Base-by-base conservation (phyloP, 2,888 invertebrate species). In the Aquatica leii region DNA sequence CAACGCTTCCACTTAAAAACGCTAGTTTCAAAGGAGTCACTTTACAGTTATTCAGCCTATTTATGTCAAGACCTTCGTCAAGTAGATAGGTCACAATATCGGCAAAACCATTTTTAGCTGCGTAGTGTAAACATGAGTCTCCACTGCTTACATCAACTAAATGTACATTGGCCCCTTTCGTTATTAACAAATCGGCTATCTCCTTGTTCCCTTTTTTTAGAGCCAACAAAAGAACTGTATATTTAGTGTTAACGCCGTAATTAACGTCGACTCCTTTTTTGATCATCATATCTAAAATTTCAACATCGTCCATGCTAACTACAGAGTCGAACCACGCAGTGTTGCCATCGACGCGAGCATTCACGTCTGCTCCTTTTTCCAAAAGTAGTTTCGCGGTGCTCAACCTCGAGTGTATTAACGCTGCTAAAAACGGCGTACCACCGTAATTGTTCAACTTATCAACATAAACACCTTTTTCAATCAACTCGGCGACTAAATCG, bases 101-200 rank as follows among this genome's bases (percentile, higher is more conserved):
- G 8, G 14, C 41, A 1, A 6, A 1, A 14, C 41, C 41, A 2
- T 14, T 17, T 17, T 17, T 15, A 2, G 12, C 41, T 8, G 41
- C 41, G 17, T 40, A 6, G 8, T 12, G 41, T 3, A 43, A 17
- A 17, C 41, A 43, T 6, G 1, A 17, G 14, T 12, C 17, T 5
- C 41, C 41, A 8, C 4, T 4, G 34, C 14, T 14, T n/a, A 11
- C 12, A 31, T 12, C 9, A 9, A 12, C 12, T 18, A 8, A 5
- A n/a, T 20, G 46, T n/a, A 20, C n/a, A 17, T 50, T 17, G n/a
- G 50, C 31, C 24, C 50, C 31, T 50, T 2, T 24, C n/a, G 46
- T n/a, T 3, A 46, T 20, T 4, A 46, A n/a, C 2, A 46, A 46
- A 8, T 46, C 46, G 6, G 11, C n/a, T n/a, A 43, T 43, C 1